These are phyloP conservation scores for Bucco capensis DNA, from an alignment of 2,113 vertebrate genomes.

Conservation along the genomic window DNA sequence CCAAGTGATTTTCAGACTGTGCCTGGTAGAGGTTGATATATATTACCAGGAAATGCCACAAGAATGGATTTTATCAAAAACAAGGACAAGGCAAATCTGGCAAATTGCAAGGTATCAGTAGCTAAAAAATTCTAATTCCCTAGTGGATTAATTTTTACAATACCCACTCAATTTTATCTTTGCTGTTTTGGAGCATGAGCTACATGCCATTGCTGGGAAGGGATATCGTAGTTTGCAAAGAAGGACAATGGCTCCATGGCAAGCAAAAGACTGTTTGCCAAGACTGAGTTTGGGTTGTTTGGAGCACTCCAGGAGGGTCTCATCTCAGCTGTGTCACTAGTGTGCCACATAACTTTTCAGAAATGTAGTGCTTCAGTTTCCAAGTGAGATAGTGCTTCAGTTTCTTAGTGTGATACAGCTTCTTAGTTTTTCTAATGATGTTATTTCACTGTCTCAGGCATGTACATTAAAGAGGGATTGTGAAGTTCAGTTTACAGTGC, in stretches of 20 bases:
- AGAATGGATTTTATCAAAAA: constrained; percentile 4
- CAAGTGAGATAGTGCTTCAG: not conserved
- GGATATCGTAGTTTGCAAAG: not conserved
- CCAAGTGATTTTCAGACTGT: too few species aligned
- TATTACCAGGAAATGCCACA: not conserved
- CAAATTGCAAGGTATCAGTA: not conserved
- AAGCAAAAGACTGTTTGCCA: not conserved
- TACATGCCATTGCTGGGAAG: not conserved
- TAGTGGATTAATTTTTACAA: not conserved
- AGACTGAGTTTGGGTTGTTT: not conserved
- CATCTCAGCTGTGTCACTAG: not conserved
- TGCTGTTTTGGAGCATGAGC: not conserved
- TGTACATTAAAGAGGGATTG: not conserved
- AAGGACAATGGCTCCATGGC: not conserved
- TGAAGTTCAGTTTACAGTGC: not conserved
- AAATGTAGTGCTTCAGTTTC: not conserved
- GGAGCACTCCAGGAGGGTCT: not conserved
- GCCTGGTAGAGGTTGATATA: too few species aligned
- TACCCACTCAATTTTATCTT: not conserved
- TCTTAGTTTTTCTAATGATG: not conserved
- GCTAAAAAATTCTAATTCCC: constrained; percentile 12
- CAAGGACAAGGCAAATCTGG: not conserved
- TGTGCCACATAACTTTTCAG: not conserved
- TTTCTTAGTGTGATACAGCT: not conserved
- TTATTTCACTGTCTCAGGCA: not conserved